Percentiles rank a stretch among this genome's conserved stretches.
Evolutionary conservation across 2,888 invertebrate genomes (phyloP).

Genomic region (Stratiomys singularior): DNA sequence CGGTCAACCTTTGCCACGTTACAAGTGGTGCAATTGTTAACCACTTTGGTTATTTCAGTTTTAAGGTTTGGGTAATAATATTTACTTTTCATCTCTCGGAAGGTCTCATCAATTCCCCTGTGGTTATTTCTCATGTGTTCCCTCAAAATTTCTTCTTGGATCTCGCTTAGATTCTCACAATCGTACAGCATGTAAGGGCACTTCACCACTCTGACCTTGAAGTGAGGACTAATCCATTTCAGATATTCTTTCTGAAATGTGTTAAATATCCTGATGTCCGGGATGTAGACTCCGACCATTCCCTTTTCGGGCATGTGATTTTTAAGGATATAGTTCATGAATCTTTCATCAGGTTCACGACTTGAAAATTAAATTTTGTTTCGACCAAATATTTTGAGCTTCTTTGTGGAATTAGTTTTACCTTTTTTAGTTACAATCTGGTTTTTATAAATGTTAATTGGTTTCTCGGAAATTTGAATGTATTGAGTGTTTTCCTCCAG

Average conservation of each 20-base stretch:
- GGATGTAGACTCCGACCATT: no score
- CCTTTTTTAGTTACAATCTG: constrained; percentile 18
- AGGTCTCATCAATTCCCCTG: constrained; percentile 3
- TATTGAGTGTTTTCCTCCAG: constrained; percentile 8
- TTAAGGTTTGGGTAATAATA: neutral
- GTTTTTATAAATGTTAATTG: neutral
- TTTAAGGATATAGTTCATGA: no score
- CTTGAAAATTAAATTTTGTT: neutral
- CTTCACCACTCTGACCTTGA: neutral
- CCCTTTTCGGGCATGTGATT: no score
- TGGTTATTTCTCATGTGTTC: constrained; percentile 16
- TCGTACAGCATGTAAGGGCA: neutral
- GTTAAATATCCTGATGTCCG: no score
- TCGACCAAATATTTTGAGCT: neutral
- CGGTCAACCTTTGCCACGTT: constrained; percentile 7
- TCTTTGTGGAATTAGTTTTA: neutral
- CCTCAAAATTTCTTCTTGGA: constrained; percentile 13
- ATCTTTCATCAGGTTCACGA: neutral
- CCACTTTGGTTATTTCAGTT: neutral
- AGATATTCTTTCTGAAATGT: neutral
- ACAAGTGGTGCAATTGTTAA: constrained; percentile 16
- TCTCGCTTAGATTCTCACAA: neutral
- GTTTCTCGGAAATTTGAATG: constrained; percentile 19
- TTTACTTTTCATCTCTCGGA: neutral
- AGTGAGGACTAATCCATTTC: neutral